A percentile compares a stretch with the other conserved stretches of the same genome.
These are phyloP conservation scores for Trichosurus vulpecula DNA, from an alignment of 2,797 vertebrate genomes.

Conservation along the genomic window DNA sequence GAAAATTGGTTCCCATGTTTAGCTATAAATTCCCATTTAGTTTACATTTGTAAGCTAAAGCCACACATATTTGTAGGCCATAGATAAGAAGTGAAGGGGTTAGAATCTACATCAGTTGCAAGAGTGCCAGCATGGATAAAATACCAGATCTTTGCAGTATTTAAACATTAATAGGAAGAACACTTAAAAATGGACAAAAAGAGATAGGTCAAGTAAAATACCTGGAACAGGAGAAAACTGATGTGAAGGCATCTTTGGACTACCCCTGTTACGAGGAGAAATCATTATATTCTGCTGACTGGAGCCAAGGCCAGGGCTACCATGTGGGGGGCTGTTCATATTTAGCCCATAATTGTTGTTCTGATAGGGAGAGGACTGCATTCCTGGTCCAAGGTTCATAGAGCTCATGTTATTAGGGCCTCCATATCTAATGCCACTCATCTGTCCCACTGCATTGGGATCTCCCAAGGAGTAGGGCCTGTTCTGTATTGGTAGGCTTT, in stretches of 20 bases:
- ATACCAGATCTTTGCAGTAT: neutral
- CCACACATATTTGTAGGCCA: neutral
- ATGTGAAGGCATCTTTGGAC: constrained; percentile 94
- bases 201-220: constrained; percentile 76
- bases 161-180: neutral
- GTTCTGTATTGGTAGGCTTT: constrained; percentile 86
- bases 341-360: constrained; percentile 89
- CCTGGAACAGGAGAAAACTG: constrained; percentile 96
- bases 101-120: neutral
- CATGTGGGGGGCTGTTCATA: constrained; percentile 94
- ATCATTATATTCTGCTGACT: constrained; percentile 93
- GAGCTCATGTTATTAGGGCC: constrained; percentile 82
- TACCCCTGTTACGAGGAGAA: constrained; percentile 94
- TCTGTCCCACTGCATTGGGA: constrained; percentile 87
- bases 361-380: constrained; percentile 90
- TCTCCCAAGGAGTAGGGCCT: constrained; percentile 90
- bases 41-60: neutral
- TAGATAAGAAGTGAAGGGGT: neutral
- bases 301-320: constrained; percentile 91
- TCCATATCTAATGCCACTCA: constrained; percentile 87
- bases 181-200: neutral
- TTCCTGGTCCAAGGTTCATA: constrained; percentile 85
- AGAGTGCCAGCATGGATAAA: neutral
- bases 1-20: neutral
- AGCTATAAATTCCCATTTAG: no score